Percentiles rank a stretch among this genome's conserved stretches.
phyloP scores from a whole-genome alignment of 2,888 invertebrate species.

The Sinohyriopsis cumingii region DNA sequence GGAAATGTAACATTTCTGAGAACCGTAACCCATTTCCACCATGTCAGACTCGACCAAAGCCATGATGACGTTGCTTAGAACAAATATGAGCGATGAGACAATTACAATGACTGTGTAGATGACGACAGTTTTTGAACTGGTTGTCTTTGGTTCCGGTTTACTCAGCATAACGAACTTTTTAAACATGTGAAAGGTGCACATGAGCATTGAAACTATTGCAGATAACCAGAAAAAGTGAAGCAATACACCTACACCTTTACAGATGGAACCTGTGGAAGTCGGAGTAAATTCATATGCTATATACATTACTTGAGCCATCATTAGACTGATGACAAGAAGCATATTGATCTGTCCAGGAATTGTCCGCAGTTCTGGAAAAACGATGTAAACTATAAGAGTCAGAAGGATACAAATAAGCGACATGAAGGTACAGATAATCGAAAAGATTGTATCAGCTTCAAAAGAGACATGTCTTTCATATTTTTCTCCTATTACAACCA shows the following conservation, averaged over 20 bases:
- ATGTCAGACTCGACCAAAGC: slow-evolving; percentile 3
- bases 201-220: slow-evolving; percentile 29
- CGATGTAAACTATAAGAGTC: too few relatives aligned
- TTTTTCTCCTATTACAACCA: too few relatives aligned
- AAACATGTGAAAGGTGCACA: slow-evolving; percentile 25
- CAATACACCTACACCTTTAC: slow-evolving; percentile 16
- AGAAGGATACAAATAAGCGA: too few relatives aligned
- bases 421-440: slow-evolving; percentile 9
- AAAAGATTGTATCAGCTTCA: slow-evolving; percentile 6
- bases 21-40: slow-evolving; percentile 21
- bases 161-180: slow-evolving; percentile 5
- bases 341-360: too few relatives aligned
- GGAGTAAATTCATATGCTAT: too few relatives aligned
- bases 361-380: too few relatives aligned
- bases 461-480: too few relatives aligned
- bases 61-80: slow-evolving; percentile 14
- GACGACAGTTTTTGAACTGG: slow-evolving; percentile 8
- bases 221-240: slow-evolving; percentile 29
- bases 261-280: too few relatives aligned
- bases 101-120: too few relatives aligned
- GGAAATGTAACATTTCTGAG: slow-evolving; percentile 17
- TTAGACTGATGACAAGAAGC: too few relatives aligned
- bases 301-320: too few relatives aligned
- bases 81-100: slow-evolving; percentile 5
- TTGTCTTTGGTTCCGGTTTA: background rate